Evolutionary conservation across 2,888 invertebrate species (phyloP).

Genomic region (Nasonovia ribisnigri): DNA sequence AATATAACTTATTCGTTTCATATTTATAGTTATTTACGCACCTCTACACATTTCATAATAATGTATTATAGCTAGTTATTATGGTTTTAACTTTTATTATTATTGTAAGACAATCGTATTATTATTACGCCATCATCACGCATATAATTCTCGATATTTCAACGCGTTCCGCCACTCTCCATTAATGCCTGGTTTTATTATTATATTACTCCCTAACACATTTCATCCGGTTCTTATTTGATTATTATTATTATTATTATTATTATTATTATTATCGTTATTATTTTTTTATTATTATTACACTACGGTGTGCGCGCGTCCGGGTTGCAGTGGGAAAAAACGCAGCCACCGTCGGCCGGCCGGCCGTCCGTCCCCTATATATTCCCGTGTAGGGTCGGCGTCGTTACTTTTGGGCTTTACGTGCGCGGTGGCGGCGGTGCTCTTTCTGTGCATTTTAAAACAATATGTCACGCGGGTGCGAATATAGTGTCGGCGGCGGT

Average conservation of each 20-base stretch:
- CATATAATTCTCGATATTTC: not conserved
- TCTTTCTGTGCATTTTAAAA: slow-evolving; percentile 44
- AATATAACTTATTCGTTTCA: no score
- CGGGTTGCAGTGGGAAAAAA: slow-evolving; percentile 53
- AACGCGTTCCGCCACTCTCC: no score
- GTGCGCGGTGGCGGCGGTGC: not conserved
- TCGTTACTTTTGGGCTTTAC: slow-evolving; percentile 64
- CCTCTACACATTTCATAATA: not conserved
- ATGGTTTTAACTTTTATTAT: no score
- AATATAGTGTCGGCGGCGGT: not conserved
- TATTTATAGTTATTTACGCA: not conserved
- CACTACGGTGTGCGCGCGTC: not conserved
- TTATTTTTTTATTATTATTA: slow-evolving; percentile 24
- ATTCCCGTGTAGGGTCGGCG: slow-evolving; percentile 15
- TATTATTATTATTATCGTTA: slow-evolving; percentile 1
- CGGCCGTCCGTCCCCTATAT: slow-evolving; percentile 3
- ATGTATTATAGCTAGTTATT: not conserved
- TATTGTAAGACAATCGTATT: not conserved
- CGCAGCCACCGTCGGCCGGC: slow-evolving; percentile 25
- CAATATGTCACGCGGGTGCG: slow-evolving; percentile 61
- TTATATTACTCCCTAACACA: not conserved
- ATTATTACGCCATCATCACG: not conserved
- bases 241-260: slow-evolving; percentile 37
- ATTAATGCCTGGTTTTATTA: not conserved
- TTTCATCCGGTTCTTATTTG: slow-evolving; percentile 4